Conservation (phyloP, 1,140 invertebrate species). For the Drosophila ficusphila region DNA sequence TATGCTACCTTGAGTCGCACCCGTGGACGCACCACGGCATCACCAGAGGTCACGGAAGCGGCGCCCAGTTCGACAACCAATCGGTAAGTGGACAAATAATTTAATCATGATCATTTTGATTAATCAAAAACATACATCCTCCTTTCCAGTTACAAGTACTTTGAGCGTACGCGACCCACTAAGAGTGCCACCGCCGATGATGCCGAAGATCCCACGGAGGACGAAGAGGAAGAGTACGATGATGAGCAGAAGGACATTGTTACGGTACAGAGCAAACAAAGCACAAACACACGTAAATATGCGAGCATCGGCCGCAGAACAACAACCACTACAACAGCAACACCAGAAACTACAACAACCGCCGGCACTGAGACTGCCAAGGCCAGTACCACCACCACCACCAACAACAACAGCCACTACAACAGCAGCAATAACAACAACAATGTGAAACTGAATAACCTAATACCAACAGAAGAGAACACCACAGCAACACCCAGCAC, state of each 20-base stretch:
- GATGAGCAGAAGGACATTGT: constrained; percentile 75
- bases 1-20: constrained; percentile 63
- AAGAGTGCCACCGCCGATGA: constrained; percentile 33
- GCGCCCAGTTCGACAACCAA: constrained; percentile 51
- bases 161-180: constrained; percentile 68
- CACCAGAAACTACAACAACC: constrained; percentile 70
- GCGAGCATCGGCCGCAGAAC: constrained; percentile 78
- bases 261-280: constrained; percentile 78
- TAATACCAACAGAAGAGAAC: constrained; percentile 42
- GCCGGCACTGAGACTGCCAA: constrained; percentile 75
- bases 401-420: constrained; percentile 40
- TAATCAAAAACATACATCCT: not conserved
- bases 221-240: constrained; percentile 55
- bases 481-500: constrained; percentile 50
- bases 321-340: constrained; percentile 68
- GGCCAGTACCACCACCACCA: constrained; percentile 51
- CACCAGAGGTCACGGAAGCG: constrained; percentile 27
- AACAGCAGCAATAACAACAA: constrained; percentile 52
- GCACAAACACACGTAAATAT: constrained; percentile 74
- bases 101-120: not conserved
- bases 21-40: constrained; percentile 45
- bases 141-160: constrained; percentile 68
- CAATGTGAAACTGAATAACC: constrained; percentile 64
- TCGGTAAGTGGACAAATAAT: constrained; percentile 30
- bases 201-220: constrained; percentile 26